A percentile compares a stretch with the other conserved stretches of the same genome.
Evolutionary conservation across 2,113 vertebrate species (phyloP).

Genomic region (Hemicordylus capensis): DNA sequence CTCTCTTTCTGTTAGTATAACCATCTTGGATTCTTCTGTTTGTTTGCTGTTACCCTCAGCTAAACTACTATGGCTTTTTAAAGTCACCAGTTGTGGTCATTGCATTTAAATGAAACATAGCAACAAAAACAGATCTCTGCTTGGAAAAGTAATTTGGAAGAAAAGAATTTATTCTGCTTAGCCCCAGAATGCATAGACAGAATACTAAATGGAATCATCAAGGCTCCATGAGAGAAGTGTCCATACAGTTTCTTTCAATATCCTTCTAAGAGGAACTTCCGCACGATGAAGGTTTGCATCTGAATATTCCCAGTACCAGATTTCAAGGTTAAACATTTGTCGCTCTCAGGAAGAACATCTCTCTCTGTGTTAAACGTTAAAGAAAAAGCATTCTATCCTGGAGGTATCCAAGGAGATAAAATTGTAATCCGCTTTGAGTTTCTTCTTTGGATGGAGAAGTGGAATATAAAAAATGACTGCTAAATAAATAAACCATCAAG

Average conservation of each 20-base stretch:
- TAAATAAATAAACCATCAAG: neutral
- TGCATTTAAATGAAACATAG: constrained; percentile 44
- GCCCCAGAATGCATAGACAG: constrained; percentile 43
- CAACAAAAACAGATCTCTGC: neutral
- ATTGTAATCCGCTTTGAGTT: constrained; percentile 20
- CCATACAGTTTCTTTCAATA: constrained; percentile 59
- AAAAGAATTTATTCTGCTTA: constrained; percentile 61
- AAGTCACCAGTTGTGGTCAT: constrained; percentile 34
- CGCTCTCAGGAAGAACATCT: constrained; percentile 67
- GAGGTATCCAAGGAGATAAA: constrained; percentile 54
- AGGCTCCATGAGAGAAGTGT: constrained; percentile 53
- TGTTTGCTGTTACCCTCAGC: constrained; percentile 12
- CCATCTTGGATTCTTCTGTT: constrained; percentile 2
- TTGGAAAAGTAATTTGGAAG: constrained; percentile 55
- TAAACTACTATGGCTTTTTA: constrained; percentile 40
- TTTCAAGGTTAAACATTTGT: constrained; percentile 74
- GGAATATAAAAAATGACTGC: neutral
- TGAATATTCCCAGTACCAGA: constrained; percentile 67
- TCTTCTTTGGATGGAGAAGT: neutral
- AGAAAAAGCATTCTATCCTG: constrained; percentile 55
- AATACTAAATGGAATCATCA: constrained; percentile 57
- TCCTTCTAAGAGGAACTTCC: constrained; percentile 65
- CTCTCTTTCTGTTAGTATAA: neutral
- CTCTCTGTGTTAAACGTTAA: constrained; percentile 50
- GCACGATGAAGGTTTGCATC: constrained; percentile 65